A percentile compares a stretch with the other conserved stretches of the same genome.
phyloP scores from a whole-genome alignment of 2,888 invertebrate species.

The Liposcelis brunnea region DNA sequence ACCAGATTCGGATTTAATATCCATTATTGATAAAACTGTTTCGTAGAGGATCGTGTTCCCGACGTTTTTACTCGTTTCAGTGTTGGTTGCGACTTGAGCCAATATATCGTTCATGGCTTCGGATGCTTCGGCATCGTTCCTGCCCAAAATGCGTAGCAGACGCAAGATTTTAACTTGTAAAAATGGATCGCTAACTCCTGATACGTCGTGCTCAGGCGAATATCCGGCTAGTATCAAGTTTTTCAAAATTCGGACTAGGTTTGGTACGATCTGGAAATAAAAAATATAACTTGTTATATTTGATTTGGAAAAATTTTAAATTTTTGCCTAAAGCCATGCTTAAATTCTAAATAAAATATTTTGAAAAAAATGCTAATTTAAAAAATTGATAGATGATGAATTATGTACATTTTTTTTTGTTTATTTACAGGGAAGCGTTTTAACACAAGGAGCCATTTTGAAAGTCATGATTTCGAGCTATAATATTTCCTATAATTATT shows the following conservation, averaged over 20 bases:
- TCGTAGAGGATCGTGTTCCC: conserved; percentile 99
- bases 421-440: too few relatives aligned
- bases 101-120: conserved; percentile 99
- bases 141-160: conserved; percentile 82
- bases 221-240: conserved; percentile 97
- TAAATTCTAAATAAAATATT: too few relatives aligned
- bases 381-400: too few relatives aligned
- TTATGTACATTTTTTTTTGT: too few relatives aligned
- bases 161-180: conserved; percentile 93
- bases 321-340: too few relatives aligned
- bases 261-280: conserved; percentile 82
- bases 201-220: conserved; percentile 99
- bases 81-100: conserved; percentile 98
- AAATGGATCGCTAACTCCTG: conserved; percentile 98
- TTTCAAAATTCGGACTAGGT: conserved; percentile 93
- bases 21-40: conserved; percentile 98
- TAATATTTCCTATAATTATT: too few relatives aligned
- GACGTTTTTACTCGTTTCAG: conserved; percentile 99
- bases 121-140: conserved; percentile 90
- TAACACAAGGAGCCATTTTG: too few relatives aligned
- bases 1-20: conserved; percentile 92
- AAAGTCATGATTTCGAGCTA: too few relatives aligned
- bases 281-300: conserved; percentile 12
- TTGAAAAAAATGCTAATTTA: too few relatives aligned
- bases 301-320: too few relatives aligned